A percentile compares a stretch with the other conserved stretches of the same genome.
phyloP scores from a whole-genome alignment of 2,113 vertebrate genomes.

The Camelus dromedarius region DNA sequence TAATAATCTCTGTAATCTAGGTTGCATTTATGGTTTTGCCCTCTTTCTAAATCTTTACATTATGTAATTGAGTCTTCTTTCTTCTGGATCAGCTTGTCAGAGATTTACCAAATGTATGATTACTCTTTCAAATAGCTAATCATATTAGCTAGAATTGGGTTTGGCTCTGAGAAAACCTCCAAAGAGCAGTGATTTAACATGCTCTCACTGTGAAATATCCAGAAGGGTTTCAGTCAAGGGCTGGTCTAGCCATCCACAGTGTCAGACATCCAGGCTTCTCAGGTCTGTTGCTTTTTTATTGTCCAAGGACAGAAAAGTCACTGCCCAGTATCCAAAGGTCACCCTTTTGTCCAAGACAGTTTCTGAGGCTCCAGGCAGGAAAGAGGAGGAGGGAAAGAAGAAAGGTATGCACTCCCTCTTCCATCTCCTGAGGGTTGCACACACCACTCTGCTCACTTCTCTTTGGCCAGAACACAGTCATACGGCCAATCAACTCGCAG shows the following conservation, averaged over 20 bases:
- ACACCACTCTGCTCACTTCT: neutral
- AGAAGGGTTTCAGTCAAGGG: neutral
- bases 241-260: neutral
- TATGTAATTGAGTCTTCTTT: neutral
- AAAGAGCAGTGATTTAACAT: neutral
- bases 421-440: neutral
- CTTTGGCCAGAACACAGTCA: neutral
- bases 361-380: neutral
- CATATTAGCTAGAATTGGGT: neutral
- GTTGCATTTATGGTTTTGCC: neutral
- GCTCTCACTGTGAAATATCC: neutral
- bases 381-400: neutral
- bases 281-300: neutral
- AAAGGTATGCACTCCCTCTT: neutral
- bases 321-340: neutral
- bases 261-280: neutral
- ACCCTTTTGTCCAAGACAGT: neutral
- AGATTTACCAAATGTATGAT: neutral
- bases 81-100: neutral
- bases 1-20: neutral
- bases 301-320: conserved; percentile 36
- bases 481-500: neutral
- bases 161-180: conserved; percentile 3
- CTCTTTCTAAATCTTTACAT: neutral
- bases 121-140: conserved; percentile 34